phyloP scores from a whole-genome alignment of 1,140 invertebrate species.

The Lepidostoma basale region DNA sequence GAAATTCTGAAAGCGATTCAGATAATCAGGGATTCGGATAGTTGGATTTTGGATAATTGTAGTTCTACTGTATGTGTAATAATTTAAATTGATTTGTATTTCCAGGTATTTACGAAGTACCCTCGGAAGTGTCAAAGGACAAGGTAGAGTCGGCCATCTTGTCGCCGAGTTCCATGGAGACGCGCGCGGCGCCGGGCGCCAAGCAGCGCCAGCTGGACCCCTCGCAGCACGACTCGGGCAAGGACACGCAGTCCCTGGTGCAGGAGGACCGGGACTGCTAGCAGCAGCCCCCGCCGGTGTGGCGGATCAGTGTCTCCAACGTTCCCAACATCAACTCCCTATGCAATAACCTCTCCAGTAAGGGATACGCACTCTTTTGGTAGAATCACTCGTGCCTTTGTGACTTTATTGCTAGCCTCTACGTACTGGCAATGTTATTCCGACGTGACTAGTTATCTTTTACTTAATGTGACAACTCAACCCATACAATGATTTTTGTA shows the following conservation, averaged over 20 bases:
- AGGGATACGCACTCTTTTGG: slow-evolving; percentile 44
- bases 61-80: background rate
- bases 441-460: too few relatives aligned
- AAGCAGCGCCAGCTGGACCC: slow-evolving; percentile 74
- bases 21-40: too few relatives aligned
- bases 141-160: slow-evolving; percentile 73
- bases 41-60: background rate
- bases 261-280: slow-evolving; percentile 74
- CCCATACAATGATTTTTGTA: too few relatives aligned
- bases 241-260: slow-evolving; percentile 89
- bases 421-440: too few relatives aligned
- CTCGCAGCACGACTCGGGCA: slow-evolving; percentile 82
- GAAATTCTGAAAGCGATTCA: too few relatives aligned
- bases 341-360: slow-evolving; percentile 31
- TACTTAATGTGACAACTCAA: too few relatives aligned
- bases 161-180: slow-evolving; percentile 73
- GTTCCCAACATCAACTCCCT: slow-evolving; percentile 40
- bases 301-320: slow-evolving; percentile 44
- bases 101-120: slow-evolving; percentile 77
- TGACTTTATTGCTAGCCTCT: too few relatives aligned
- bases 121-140: slow-evolving; percentile 72
- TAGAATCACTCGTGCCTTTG: slow-evolving; percentile 29
- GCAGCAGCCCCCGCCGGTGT: slow-evolving; percentile 44
- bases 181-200: slow-evolving; percentile 48
- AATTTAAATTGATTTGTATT: slow-evolving; percentile 17